Base-by-base conservation (phyloP, 2,797 vertebrate species). In the Hylomyscus alleni region DNA sequence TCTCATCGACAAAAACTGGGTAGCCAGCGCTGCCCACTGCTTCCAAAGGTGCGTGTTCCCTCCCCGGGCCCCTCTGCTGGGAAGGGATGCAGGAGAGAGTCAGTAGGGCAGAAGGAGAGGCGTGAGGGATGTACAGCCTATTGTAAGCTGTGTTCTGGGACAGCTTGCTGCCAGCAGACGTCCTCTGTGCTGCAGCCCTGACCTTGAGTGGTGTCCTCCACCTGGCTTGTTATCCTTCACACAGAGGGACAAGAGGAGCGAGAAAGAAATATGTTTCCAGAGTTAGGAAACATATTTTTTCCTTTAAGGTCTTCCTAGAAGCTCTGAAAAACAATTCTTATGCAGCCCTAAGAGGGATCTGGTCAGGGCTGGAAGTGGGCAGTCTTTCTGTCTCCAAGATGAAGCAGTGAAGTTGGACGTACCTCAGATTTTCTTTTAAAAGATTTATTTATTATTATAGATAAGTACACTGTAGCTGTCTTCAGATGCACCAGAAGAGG, bases 11-110 rank as follows among this genome's bases (percentile, higher is more conserved):
- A 34, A 50, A 19, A 29, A 62, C 26, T 97, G 97, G 97, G 26
- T 97, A 14, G 20, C 20, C n/a, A 56, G 91, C 1, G 93, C 96
- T 22, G 95, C 97, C 20, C 94, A 95, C 84, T 97, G 97, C 76
- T 97, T 98, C 89, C 91, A 85, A 62, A 73, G 34, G 96, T 98
- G 54, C 0, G 47, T 88, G 31, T 40, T 84, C 24, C 52, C 31
- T 47, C 12, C 20, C 0, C 0, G 69, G 37, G 0, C 24, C 40
- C 31, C 26, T 15, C 58, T 40, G 9, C 69, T 67, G 54, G 67
- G 24, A 40, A 11, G 9, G 78, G 19, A 14, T 22, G 1, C 44
- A 24, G n/a, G 26, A 72, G 50, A 65, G 52, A 67, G 19, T 26
- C 24, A 14, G 26, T 44, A 34, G 67, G 31, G 10, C 56, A 15